These are phyloP conservation scores for Hozukius guyotensis DNA, from an alignment of 2,797 vertebrate species.

Conservation along the genomic window DNA sequence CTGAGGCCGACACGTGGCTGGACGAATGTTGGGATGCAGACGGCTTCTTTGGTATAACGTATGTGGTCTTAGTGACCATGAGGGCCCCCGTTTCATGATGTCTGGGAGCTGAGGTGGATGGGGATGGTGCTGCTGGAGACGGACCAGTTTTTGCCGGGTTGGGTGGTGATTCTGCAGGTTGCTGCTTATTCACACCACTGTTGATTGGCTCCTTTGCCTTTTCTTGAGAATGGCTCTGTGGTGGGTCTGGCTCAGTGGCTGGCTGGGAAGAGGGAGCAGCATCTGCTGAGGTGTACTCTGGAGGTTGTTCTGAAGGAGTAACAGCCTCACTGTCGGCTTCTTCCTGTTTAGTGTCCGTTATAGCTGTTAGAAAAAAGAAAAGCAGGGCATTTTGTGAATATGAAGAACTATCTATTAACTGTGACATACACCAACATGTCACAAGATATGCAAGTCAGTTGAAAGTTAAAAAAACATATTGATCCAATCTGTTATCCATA, in stretches of 20 bases:
- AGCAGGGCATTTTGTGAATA: slow-evolving; percentile 31
- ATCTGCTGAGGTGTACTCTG: slow-evolving; percentile 66
- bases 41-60: slow-evolving; percentile 74
- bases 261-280: slow-evolving; percentile 18
- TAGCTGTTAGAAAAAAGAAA: slow-evolving; percentile 73
- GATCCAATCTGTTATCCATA: neutral
- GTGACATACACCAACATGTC: neutral
- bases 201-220: slow-evolving; percentile 71
- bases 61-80: slow-evolving; percentile 68
- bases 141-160: slow-evolving; percentile 56
- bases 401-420: slow-evolving; percentile 2
- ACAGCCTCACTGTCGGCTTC: slow-evolving; percentile 64
- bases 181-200: slow-evolving; percentile 57
- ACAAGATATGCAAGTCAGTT: neutral
- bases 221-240: slow-evolving; percentile 39
- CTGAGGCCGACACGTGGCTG: slow-evolving; percentile 47
- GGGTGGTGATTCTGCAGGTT: slow-evolving; percentile 43
- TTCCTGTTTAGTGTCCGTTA: slow-evolving; percentile 41
- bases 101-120: slow-evolving; percentile 53
- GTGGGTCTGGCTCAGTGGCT: slow-evolving; percentile 14
- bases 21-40: slow-evolving; percentile 50
- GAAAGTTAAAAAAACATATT: neutral
- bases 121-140: slow-evolving; percentile 36
- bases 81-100: slow-evolving; percentile 72
- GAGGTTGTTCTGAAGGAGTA: neutral